A percentile compares a stretch with the other conserved stretches of the same genome.
Conservation (phyloP, 2,113 vertebrate genomes). For the Acanthochromis polyacanthus region DNA sequence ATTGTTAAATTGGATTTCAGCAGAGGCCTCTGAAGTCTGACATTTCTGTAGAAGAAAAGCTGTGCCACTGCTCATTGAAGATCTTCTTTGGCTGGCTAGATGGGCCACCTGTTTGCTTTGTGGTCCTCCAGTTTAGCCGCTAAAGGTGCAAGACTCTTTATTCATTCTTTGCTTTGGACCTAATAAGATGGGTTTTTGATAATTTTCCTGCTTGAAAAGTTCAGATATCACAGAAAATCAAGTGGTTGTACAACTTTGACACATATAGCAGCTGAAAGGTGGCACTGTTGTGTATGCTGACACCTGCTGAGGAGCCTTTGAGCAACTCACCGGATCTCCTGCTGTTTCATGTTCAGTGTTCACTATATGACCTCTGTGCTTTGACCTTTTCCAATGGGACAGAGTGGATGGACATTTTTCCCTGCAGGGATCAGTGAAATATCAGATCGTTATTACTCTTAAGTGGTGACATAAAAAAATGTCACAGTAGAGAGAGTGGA, state of each 20-base stretch:
- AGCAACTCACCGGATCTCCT: conserved; percentile 16
- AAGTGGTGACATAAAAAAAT: conserved; percentile 18
- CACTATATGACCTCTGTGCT: conserved; percentile 28
- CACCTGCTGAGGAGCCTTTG: conserved; percentile 15
- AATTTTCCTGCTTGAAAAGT: background rate
- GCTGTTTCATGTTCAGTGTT: conserved; percentile 15
- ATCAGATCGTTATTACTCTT: conserved; percentile 43
- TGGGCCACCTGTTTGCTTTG: conserved; percentile 52
- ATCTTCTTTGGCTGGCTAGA: background rate
- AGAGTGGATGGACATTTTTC: conserved; percentile 14
- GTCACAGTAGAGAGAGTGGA: background rate
- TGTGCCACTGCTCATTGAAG: background rate
- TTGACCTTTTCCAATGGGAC: conserved; percentile 44
- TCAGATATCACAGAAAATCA: background rate
- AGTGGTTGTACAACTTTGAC: background rate
- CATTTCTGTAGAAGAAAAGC: conserved; percentile 40
- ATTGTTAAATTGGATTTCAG: conserved; percentile 31
- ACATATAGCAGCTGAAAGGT: background rate
- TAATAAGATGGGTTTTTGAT: background rate
- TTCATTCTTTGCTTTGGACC: background rate
- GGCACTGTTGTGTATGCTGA: background rate
- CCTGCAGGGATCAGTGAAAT: conserved; percentile 52
- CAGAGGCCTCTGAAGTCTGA: conserved; percentile 16
- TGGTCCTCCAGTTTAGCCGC: background rate
- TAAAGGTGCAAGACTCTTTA: background rate